Evolutionary conservation across 2,797 vertebrate genomes (phyloP), one percentile per base, ranked within the genome.

Genomic region (Danio albolineatus): DNA sequence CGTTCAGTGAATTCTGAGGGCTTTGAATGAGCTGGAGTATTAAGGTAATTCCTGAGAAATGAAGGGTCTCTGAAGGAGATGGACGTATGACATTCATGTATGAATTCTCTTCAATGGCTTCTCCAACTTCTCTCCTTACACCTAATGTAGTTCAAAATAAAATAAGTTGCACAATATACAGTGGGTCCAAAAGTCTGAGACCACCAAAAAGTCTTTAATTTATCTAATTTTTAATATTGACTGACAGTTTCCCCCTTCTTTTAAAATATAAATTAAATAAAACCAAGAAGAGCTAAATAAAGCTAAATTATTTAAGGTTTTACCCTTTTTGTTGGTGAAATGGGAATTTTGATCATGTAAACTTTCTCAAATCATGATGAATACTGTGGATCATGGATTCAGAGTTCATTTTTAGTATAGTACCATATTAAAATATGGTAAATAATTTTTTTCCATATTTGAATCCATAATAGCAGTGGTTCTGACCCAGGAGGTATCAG

Each of bases 1-100:
- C 57, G 19, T 85, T 44, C 79, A 85, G 77, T 77, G 51, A 21
- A 67, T 82, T 84, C 83, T 82, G 80, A 87, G 81, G 62, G 85
- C 83, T 90, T 64, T 80, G 79, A 87, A 86, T 79, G 49, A 81
- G 88, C 86, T 82, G 83, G 66, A 51, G 53, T 38, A 43, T 46
- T 44, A 46, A 72, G 51, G 10, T 66, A 48, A 38, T 53, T 69
- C 57, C 21, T 74, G 46, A 65, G 69, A 76, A 77, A 62, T 77
- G 64, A 82, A 44, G 77, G 75, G 46, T 17, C 54, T 57, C 41
- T 39, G 49, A 39, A 59, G 36, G 69, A 36, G 28, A 60, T 83
- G 70, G 53, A 67, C 65, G 65, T 60, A 36, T 8, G 77, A 72
- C 62, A 57, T 46, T 28, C 62, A 73, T 67, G 67, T 53, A 77